A percentile compares a stretch with the other conserved stretches of the same genome.
These are phyloP conservation scores for Gibbula magus DNA, from an alignment of 2,888 invertebrate genomes.

Conservation along the genomic window DNA sequence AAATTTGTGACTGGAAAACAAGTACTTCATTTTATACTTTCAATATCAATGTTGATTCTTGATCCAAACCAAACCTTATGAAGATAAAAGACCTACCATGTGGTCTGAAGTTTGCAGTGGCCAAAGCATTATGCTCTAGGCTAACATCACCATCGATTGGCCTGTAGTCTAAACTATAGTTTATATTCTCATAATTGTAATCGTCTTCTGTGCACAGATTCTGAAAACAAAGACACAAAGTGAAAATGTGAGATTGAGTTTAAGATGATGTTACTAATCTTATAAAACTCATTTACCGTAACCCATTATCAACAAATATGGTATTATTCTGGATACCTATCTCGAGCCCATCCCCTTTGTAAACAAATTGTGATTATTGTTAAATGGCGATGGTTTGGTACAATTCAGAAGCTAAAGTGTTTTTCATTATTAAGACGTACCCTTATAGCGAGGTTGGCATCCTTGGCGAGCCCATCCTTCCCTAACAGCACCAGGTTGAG, in stretches of 20 bases:
- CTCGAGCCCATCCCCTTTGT: no score
- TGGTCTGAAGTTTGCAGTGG: constrained; percentile 89
- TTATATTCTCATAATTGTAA: constrained; percentile 82
- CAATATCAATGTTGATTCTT: no score
- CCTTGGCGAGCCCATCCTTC: constrained; percentile 89
- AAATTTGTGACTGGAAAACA: no score
- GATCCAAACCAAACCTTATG: no score
- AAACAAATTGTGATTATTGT: no score
- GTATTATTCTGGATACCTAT: no score
- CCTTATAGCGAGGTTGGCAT: constrained; percentile 89
- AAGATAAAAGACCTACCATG: constrained; percentile 81
- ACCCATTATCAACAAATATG: no score
- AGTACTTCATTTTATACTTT: no score
- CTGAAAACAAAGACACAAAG: constrained; percentile 70
- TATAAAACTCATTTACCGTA: no score
- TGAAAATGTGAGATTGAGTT: neutral
- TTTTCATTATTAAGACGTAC: no score
- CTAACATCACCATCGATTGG: constrained; percentile 90
- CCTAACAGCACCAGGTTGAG: constrained; percentile 93
- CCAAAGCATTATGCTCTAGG: constrained; percentile 86
- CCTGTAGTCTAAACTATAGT: constrained; percentile 88
- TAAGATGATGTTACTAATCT: neutral
- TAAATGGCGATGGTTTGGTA: no score
- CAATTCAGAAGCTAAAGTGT: no score
- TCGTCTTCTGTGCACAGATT: constrained; percentile 92